These are phyloP conservation scores for Phocoena phocoena DNA, from an alignment of 2,113 vertebrate genomes.

Conservation along the genomic window DNA sequence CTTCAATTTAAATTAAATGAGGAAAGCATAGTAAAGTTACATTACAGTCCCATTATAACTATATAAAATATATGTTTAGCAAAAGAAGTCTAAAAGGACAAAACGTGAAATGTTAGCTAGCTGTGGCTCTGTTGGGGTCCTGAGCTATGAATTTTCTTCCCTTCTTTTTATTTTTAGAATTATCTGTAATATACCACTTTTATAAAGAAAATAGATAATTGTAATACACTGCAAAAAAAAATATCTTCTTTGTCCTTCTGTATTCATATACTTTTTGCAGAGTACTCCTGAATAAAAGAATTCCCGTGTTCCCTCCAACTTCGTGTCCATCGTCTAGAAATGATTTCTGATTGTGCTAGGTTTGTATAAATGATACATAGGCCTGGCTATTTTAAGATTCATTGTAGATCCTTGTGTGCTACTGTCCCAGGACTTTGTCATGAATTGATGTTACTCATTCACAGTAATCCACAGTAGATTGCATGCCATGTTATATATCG, in stretches of 20 bases:
- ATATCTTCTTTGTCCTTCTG: neutral
- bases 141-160: neutral
- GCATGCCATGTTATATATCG: neutral
- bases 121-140: neutral
- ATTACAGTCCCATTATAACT: neutral
- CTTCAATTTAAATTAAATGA: neutral
- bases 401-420: neutral
- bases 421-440: neutral
- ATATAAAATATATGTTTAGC: neutral
- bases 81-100: neutral
- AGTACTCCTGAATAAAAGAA: neutral
- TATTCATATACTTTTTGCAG: neutral
- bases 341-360: neutral
- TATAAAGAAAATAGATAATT: neutral
- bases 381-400: neutral
- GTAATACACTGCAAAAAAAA: neutral
- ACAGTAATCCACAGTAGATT: neutral
- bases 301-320: neutral
- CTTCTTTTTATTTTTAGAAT: neutral
- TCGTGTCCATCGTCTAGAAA: neutral
- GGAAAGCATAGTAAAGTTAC: neutral
- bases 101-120: neutral
- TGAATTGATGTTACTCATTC: neutral
- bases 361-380: neutral
- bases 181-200: neutral